phyloP scores from a whole-genome alignment of 2,888 invertebrate genomes.

The Mimas tiliae region DNA sequence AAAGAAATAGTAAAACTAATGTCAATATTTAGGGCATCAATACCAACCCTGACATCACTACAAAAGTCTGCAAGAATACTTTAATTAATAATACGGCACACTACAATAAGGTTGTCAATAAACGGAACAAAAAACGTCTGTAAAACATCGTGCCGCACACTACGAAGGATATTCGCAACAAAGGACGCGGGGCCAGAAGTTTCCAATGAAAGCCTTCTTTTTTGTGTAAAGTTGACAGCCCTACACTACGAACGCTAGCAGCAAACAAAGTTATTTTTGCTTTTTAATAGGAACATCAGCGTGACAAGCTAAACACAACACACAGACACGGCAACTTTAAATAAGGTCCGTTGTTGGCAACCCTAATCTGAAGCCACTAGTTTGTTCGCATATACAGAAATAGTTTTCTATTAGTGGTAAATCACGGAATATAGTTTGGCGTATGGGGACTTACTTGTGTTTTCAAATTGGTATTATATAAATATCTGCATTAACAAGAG shows the following conservation, averaged over 20 bases:
- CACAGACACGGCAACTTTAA: constrained; percentile 47
- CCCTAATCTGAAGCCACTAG: constrained; percentile 43
- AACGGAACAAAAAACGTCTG: constrained; percentile 1
- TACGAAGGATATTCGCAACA: constrained; percentile 26
- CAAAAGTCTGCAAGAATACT: too few species aligned
- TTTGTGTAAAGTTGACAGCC: constrained; percentile 51
- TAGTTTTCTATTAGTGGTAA: constrained; percentile 13
- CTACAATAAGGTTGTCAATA: constrained; percentile 15
- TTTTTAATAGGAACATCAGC: constrained; percentile 53
- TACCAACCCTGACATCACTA: too few species aligned
- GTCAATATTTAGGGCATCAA: too few species aligned
- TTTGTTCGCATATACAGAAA: constrained; percentile 31
- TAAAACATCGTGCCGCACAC: constrained; percentile 20
- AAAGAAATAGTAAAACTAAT: too few species aligned
- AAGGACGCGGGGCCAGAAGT: constrained; percentile 22
- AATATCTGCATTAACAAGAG: background rate
- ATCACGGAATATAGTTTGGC: background rate
- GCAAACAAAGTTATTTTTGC: constrained; percentile 57
- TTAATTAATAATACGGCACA: too few species aligned
- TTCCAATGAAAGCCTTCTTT: constrained; percentile 49
- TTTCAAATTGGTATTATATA: background rate
- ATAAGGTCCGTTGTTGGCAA: constrained; percentile 41
- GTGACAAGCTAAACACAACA: constrained; percentile 50
- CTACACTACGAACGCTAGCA: constrained; percentile 44
- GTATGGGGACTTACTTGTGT: background rate